These are phyloP conservation scores for Beaufortia kweichowensis DNA, from an alignment of 2,113 vertebrate species.

Conservation along the genomic window DNA sequence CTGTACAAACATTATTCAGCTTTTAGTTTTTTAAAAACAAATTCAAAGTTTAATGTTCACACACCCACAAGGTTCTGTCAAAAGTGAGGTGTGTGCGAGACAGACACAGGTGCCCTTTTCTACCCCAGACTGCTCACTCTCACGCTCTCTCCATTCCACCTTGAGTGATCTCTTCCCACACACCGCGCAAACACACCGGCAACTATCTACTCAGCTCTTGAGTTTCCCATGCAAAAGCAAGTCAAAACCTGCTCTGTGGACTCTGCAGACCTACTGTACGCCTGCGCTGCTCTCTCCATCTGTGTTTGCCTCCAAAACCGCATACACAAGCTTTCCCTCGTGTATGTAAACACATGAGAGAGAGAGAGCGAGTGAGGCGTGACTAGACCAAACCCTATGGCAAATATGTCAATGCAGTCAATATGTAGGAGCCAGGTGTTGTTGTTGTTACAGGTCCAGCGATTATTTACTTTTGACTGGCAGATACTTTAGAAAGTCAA, in stretches of 20 bases:
- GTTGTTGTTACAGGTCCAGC: neutral
- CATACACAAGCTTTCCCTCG: slow-evolving; percentile 54
- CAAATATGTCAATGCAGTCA: neutral
- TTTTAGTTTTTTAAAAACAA: too few relatives aligned
- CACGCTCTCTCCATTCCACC: slow-evolving; percentile 51
- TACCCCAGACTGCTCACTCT: slow-evolving; percentile 59
- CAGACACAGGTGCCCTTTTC: slow-evolving; percentile 58
- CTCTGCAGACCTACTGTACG: slow-evolving; percentile 58
- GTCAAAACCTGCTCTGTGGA: slow-evolving; percentile 73
- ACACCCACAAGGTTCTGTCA: slow-evolving; percentile 9
- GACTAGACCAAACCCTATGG: slow-evolving; percentile 34
- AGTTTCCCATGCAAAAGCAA: slow-evolving; percentile 76
- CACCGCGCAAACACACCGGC: slow-evolving; percentile 61
- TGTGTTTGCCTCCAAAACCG: slow-evolving; percentile 39
- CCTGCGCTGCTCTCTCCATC: slow-evolving; percentile 43
- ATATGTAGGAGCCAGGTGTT: slow-evolving; percentile 16
- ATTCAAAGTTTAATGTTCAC: neutral
- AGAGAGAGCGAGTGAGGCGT: slow-evolving; percentile 6
- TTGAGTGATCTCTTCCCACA: slow-evolving; percentile 45
- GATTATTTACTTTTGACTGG: neutral
- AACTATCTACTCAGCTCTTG: slow-evolving; percentile 74
- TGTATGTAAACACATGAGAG: slow-evolving; percentile 25
- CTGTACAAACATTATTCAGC: too few relatives aligned
- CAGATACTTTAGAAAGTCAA: neutral
- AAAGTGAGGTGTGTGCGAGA: slow-evolving; percentile 46